phyloP scores from a whole-genome alignment of 2,113 vertebrate genomes.

The Nesoenas mayeri region DNA sequence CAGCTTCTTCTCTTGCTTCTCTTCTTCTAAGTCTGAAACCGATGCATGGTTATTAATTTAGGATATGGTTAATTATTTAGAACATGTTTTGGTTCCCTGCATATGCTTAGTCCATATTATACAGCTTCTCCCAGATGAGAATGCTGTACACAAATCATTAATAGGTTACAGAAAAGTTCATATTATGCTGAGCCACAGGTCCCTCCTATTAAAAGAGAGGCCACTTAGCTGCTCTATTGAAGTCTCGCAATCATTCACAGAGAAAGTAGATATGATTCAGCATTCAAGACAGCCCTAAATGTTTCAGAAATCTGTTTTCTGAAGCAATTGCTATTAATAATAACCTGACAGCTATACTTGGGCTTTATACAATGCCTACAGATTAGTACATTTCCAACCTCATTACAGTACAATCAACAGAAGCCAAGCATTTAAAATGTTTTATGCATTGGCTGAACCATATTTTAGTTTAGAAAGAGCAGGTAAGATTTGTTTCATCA shows the following conservation, averaged over 20 bases:
- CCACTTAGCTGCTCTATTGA: neutral
- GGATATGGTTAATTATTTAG: neutral
- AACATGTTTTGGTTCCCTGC: neutral
- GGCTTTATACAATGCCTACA: conserved; percentile 13
- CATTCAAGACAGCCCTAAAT: conserved; percentile 4
- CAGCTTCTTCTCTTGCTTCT: neutral
- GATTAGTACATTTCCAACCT: conserved; percentile 30
- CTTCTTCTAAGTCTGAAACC: neutral
- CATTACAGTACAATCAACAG: conserved; percentile 30
- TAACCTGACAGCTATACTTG: neutral
- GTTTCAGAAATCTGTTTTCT: conserved; percentile 36
- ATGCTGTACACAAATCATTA: neutral
- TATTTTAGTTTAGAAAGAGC: conserved; percentile 41
- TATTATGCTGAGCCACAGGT: neutral
- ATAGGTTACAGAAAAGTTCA: neutral
- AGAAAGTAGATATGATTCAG: neutral
- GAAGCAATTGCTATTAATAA: neutral
- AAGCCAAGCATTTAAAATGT: conserved; percentile 42
- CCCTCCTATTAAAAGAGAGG: neutral
- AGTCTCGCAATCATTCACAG: neutral
- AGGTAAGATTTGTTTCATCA: conserved; percentile 38
- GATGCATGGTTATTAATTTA: neutral
- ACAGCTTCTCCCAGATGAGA: neutral
- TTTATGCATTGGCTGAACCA: neutral
- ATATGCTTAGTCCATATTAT: neutral